These are phyloP conservation scores for Molorchus minor DNA, from an alignment of 2,888 invertebrate species.

Conservation along the genomic window DNA sequence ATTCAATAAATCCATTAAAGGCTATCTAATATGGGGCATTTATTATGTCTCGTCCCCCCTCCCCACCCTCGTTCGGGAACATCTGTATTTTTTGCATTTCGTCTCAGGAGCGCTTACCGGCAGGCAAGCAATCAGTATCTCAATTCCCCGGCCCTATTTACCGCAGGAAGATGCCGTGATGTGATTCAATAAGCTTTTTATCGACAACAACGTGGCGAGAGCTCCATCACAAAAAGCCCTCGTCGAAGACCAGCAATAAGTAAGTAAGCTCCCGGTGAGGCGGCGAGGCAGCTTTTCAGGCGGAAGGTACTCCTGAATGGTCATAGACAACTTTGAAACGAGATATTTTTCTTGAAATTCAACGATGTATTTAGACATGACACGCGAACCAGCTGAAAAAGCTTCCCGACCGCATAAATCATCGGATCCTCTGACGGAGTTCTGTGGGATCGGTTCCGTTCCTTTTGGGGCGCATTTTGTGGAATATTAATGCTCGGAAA, in stretches of 20 bases:
- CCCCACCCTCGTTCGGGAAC: background rate
- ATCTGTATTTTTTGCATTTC: slow-evolving; percentile 22
- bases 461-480: slow-evolving; percentile 27
- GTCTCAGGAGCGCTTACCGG: slow-evolving; percentile 10
- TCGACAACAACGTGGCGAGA: slow-evolving; percentile 43
- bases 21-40: slow-evolving; percentile 14
- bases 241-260: slow-evolving; percentile 47
- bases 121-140: slow-evolving; percentile 18
- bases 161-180: slow-evolving; percentile 50
- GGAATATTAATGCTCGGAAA: slow-evolving; percentile 24
- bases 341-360: slow-evolving; percentile 45
- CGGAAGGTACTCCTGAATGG: slow-evolving; percentile 50
- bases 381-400: slow-evolving; percentile 49
- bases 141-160: slow-evolving; percentile 12
- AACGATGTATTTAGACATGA: slow-evolving; percentile 42
- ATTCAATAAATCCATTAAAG: slow-evolving; percentile 28
- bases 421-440: slow-evolving; percentile 47
- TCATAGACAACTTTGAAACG: slow-evolving; percentile 52
- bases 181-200: slow-evolving; percentile 59
- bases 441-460: slow-evolving; percentile 41
- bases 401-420: slow-evolving; percentile 45
- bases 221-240: slow-evolving; percentile 46
- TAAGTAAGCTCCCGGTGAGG: slow-evolving; percentile 55
- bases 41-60: slow-evolving; percentile 6
- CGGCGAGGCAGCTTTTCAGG: slow-evolving; percentile 50